A percentile compares a stretch with the other conserved stretches of the same genome.
Evolutionary conservation across 2,888 invertebrate genomes (phyloP).

Genomic region (Eucera pruinosa): DNA sequence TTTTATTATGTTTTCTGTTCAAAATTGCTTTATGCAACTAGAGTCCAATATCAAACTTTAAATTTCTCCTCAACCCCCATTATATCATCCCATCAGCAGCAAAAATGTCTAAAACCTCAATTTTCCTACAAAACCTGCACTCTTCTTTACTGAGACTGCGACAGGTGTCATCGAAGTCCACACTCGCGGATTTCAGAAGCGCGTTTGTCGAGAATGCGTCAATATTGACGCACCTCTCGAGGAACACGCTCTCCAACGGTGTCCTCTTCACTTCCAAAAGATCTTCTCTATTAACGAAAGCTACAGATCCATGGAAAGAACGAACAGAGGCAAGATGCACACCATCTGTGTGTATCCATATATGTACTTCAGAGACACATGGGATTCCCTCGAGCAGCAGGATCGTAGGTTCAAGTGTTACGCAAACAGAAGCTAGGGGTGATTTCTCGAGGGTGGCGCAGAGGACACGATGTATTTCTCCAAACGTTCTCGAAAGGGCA

Average conservation of each 20-base stretch:
- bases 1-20: too few relatives aligned
- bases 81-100: too few relatives aligned
- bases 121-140: too few relatives aligned
- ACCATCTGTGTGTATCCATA: too few relatives aligned
- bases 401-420: conserved; percentile 70
- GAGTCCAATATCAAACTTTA: too few relatives aligned
- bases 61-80: too few relatives aligned
- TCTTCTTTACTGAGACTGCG: conserved; percentile 10
- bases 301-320: conserved; percentile 29
- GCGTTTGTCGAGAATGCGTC: conserved; percentile 70
- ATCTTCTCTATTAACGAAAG: conserved; percentile 53
- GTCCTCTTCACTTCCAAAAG: conserved; percentile 65
- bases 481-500: conserved; percentile 31
- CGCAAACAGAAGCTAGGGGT: conserved; percentile 67
- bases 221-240: conserved; percentile 75
- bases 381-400: conserved; percentile 29
- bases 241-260: conserved; percentile 65
- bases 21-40: too few relatives aligned
- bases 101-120: too few relatives aligned
- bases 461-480: conserved; percentile 50
- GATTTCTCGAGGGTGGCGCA: conserved; percentile 52
- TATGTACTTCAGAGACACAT: too few relatives aligned
- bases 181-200: conserved; percentile 62
- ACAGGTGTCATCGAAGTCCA: conserved; percentile 47
- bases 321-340: neutral